Percentiles rank a stretch among this genome's conserved stretches.
Evolutionary conservation across 2,888 invertebrate species (phyloP).

Genomic region (Sphaerophoria taeniata): DNA sequence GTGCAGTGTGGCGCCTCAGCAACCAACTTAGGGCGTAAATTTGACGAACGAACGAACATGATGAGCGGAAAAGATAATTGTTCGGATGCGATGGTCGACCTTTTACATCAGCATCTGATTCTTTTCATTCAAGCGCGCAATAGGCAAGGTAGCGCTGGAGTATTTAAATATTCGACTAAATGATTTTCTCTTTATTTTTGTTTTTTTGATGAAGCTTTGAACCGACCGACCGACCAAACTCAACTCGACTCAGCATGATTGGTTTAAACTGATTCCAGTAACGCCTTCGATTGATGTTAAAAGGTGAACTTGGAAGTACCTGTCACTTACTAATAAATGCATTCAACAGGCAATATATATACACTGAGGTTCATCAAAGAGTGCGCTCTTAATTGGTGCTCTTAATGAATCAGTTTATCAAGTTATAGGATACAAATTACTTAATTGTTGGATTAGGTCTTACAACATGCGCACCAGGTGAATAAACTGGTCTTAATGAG

Average conservation of each 20-base stretch:
- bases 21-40: slow-evolving; percentile 64
- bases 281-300: slow-evolving; percentile 72
- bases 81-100: slow-evolving; percentile 43
- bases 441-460: slow-evolving; percentile 71
- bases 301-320: slow-evolving; percentile 73
- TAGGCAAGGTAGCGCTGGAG: neutral
- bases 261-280: slow-evolving; percentile 66
- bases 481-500: slow-evolving; percentile 43
- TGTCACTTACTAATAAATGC: slow-evolving; percentile 59
- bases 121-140: slow-evolving; percentile 1
- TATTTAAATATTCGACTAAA: slow-evolving; percentile 68
- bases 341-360: slow-evolving; percentile 6
- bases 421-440: slow-evolving; percentile 73
- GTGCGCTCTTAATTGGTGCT: slow-evolving; percentile 72
- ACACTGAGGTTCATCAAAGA: slow-evolving; percentile 49
- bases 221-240: slow-evolving; percentile 22
- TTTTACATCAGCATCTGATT: slow-evolving; percentile 11
- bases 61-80: slow-evolving; percentile 73
- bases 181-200: neutral
- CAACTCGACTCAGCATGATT: slow-evolving; percentile 49
- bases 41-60: slow-evolving; percentile 74
- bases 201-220: slow-evolving; percentile 49
- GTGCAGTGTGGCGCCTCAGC: slow-evolving; percentile 54
- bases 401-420: slow-evolving; percentile 74
- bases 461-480: slow-evolving; percentile 53